Percentiles rank a stretch among this genome's conserved stretches.
phyloP scores from a whole-genome alignment of 2,888 invertebrate genomes.

The Litoditis marina region DNA sequence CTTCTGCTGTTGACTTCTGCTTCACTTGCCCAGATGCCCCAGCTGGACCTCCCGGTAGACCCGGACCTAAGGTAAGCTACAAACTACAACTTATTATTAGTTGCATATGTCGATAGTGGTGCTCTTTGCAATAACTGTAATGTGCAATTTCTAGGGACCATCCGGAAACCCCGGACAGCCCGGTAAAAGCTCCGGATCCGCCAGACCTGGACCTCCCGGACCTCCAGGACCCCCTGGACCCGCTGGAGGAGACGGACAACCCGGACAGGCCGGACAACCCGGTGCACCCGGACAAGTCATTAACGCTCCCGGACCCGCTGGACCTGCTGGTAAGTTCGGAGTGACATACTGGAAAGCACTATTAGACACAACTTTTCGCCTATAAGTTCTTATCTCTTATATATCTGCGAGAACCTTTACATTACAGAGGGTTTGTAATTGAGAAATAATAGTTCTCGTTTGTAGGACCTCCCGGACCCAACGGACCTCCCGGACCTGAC shows the following conservation, averaged over 20 bases:
- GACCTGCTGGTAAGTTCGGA: slow-evolving; percentile 19
- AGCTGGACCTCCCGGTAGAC: slow-evolving; percentile 34
- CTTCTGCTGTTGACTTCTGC: slow-evolving; percentile 41
- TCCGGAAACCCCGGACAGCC: slow-evolving; percentile 35
- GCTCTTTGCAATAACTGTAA: too few relatives aligned
- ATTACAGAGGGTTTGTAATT: too few relatives aligned
- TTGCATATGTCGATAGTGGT: too few relatives aligned
- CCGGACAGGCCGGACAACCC: slow-evolving; percentile 21
- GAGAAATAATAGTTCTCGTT: too few relatives aligned
- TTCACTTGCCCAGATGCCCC: slow-evolving; percentile 45
- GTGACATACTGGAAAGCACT: too few relatives aligned
- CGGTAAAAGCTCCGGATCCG: slow-evolving; percentile 24
- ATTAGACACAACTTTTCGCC: too few relatives aligned
- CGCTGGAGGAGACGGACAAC: background rate
- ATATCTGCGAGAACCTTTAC: too few relatives aligned
- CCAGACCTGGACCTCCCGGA: slow-evolving; percentile 39
- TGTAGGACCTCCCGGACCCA: too few relatives aligned
- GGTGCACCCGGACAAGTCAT: slow-evolving; percentile 40
- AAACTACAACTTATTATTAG: too few relatives aligned
- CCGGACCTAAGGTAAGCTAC: slow-evolving; percentile 21
- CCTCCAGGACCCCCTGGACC: slow-evolving; percentile 32
- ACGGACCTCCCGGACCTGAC: slow-evolving; percentile 38
- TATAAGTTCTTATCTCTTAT: too few relatives aligned
- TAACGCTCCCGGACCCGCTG: slow-evolving; percentile 13
- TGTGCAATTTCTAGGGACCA: slow-evolving; percentile 29